phyloP scores from a whole-genome alignment of 2,888 invertebrate genomes.

The Amorpha juglandis region DNA sequence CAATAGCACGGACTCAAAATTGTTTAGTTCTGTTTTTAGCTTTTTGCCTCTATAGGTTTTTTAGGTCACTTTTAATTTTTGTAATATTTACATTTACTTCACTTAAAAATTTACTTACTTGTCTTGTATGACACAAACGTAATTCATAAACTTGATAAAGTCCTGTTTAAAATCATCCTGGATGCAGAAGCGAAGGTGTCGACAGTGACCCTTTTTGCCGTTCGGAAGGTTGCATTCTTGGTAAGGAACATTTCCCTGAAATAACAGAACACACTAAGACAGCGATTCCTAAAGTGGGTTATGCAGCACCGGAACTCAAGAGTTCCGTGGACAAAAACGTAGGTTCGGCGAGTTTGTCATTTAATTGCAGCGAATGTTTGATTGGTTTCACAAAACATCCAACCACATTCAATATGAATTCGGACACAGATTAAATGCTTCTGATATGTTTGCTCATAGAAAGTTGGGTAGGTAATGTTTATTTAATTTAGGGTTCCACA shows the following conservation, averaged over 20 bases:
- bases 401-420: too few relatives aligned
- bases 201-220: conserved; percentile 87
- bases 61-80: neutral
- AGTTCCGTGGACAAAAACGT: too few relatives aligned
- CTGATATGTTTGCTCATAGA: too few relatives aligned
- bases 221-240: conserved; percentile 86
- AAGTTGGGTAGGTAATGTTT: too few relatives aligned
- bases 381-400: too few relatives aligned
- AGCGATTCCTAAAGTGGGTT: too few relatives aligned
- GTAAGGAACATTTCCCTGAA: conserved; percentile 85
- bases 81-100: neutral
- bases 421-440: too few relatives aligned
- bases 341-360: too few relatives aligned
- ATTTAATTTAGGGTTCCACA: too few relatives aligned
- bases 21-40: neutral
- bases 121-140: conserved; percentile 88
- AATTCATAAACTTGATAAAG: conserved; percentile 85
- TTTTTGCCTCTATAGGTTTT: conserved; percentile 75
- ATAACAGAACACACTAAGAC: conserved; percentile 9
- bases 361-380: too few relatives aligned
- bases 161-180: conserved; percentile 85
- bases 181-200: conserved; percentile 85
- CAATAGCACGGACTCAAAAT: too few relatives aligned
- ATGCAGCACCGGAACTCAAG: too few relatives aligned
- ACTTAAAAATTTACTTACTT: conserved; percentile 71